Evolutionary conservation across 2,797 vertebrate genomes (phyloP).

Genomic region (Argya squamiceps): DNA sequence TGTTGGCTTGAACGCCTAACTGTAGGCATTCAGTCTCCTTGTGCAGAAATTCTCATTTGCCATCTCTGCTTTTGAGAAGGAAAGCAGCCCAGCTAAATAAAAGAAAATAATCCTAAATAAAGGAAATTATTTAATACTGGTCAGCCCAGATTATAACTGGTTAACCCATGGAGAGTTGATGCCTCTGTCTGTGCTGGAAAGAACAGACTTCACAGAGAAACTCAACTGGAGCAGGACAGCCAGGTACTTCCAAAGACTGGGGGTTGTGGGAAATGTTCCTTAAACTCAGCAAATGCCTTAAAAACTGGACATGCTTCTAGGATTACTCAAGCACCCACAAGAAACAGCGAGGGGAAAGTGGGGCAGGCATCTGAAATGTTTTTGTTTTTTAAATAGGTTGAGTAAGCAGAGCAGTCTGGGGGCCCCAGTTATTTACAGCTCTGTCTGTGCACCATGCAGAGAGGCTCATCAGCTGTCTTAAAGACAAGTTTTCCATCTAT

Average conservation of each 20-base stretch:
- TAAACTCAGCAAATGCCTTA: slow-evolving; percentile 60
- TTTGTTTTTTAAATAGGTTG: slow-evolving; percentile 29
- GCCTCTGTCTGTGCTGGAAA: not conserved
- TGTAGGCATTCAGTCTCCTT: not conserved
- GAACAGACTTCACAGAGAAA: not conserved
- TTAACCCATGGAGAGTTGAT: not conserved
- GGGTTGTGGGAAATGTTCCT: not conserved
- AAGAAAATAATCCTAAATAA: not conserved
- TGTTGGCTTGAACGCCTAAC: not conserved
- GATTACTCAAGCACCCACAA: slow-evolving; percentile 53
- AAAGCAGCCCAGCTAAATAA: not conserved
- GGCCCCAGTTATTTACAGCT: slow-evolving; percentile 9
- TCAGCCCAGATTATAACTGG: not conserved
- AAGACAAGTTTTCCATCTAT: not conserved
- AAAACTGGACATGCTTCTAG: slow-evolving; percentile 19
- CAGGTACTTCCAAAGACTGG: not conserved
- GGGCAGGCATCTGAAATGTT: not conserved
- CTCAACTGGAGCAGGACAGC: not conserved
- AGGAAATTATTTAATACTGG: not conserved
- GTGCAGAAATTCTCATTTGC: slow-evolving; percentile 1
- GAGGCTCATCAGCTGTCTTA: not conserved
- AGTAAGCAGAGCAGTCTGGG: slow-evolving; percentile 16
- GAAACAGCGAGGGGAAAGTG: slow-evolving; percentile 36
- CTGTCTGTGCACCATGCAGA: not conserved
- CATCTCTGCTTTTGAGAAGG: not conserved